Percentiles rank a stretch among this genome's conserved stretches.
phyloP scores from a whole-genome alignment of 1,140 invertebrate species.

The Phortica variegata region DNA sequence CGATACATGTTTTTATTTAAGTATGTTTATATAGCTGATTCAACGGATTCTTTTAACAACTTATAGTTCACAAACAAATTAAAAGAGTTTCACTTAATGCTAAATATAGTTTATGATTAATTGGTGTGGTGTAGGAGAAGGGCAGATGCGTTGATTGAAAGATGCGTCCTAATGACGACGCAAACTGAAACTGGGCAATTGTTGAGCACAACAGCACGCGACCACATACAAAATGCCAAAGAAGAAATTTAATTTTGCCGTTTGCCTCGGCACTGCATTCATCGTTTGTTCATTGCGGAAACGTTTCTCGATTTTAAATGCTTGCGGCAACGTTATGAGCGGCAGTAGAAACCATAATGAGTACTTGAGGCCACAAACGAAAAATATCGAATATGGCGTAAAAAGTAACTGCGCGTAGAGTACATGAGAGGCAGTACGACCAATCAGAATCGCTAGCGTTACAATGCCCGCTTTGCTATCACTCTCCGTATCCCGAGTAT shows the following conservation, averaged over 20 bases:
- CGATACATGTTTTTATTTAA: no score
- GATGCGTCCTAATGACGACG: conserved; percentile 15
- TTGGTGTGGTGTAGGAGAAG: no score
- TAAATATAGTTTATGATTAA: no score
- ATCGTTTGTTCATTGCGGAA: conserved; percentile 79
- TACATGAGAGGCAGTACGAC: conserved; percentile 85
- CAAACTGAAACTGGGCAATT: conserved; percentile 58
- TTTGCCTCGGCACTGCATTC: conserved; percentile 79
- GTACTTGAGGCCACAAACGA: conserved; percentile 78
- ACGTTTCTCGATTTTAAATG: conserved; percentile 87
- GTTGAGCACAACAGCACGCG: conserved; percentile 67
- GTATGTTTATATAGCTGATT: no score
- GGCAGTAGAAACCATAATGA: conserved; percentile 87
- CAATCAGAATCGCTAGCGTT: conserved; percentile 90
- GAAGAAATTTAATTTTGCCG: conserved; percentile 87
- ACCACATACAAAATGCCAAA: conserved; percentile 88
- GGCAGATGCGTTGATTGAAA: no score
- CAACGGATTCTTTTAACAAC: no score
- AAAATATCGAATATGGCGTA: conserved; percentile 86
- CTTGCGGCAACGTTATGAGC: conserved; percentile 79
- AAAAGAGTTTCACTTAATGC: no score
- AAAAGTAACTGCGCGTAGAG: conserved; percentile 89
- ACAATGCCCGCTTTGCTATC: conserved; percentile 86
- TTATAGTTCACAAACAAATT: no score
- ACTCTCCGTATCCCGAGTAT: conserved; percentile 84